Percentiles rank a stretch among this genome's conserved stretches.
phyloP scores from a whole-genome alignment of 2,113 vertebrate genomes.

The Spilogale gracilis region DNA sequence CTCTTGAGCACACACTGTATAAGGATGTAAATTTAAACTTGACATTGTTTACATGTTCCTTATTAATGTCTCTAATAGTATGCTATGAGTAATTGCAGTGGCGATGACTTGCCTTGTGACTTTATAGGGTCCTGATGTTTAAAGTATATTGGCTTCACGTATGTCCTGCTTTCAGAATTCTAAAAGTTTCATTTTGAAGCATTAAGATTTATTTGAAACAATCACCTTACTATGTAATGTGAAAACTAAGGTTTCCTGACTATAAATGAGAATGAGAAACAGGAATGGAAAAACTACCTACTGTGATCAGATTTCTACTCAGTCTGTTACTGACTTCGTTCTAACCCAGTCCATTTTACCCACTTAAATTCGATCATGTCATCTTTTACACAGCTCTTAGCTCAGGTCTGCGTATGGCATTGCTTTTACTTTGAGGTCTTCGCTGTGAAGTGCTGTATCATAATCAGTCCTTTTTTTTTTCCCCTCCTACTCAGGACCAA shows the following conservation, averaged over 20 bases:
- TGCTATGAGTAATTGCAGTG: neutral
- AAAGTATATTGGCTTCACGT: neutral
- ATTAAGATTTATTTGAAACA: constrained; percentile 8
- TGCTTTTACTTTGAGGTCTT: neutral
- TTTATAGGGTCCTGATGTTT: neutral
- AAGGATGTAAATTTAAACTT: neutral
- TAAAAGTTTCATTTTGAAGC: neutral
- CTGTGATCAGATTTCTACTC: neutral
- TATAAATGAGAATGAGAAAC: neutral
- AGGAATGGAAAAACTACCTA: neutral
- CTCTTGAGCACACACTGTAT: neutral
- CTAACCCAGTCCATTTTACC: neutral
- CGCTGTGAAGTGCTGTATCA: neutral
- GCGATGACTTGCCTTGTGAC: neutral
- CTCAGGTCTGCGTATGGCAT: neutral
- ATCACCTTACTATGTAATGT: neutral
- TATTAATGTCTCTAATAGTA: neutral
- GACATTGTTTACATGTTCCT: neutral
- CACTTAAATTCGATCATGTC: neutral
- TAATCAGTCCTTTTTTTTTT: neutral
- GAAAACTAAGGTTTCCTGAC: neutral
- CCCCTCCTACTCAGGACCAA: neutral
- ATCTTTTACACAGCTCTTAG: neutral
- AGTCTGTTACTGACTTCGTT: neutral
- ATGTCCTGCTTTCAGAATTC: neutral